Evolutionary conservation across 2,888 invertebrate species (phyloP), one percentile per base, ranked within the genome.

Genomic region (Hydrotaea diabolus): DNA sequence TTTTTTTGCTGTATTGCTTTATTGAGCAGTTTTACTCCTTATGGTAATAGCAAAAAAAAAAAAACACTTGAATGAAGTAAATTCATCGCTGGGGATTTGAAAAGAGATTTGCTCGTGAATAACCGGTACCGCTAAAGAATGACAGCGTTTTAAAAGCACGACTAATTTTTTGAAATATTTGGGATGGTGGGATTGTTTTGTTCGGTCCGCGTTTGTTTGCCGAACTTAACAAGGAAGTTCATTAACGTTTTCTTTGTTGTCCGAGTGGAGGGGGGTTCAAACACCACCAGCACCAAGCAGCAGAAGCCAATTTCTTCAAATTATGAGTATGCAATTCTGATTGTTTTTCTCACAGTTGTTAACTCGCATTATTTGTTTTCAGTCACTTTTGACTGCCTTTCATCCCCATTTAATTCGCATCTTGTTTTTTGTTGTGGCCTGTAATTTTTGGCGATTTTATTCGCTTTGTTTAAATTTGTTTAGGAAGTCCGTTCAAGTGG

Each of bases 191-290:
- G 19, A 21, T 55, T 26, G 53, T 36, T 26, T n/a, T n/a, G n/a
- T n/a, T n/a, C n/a, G n/a, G 19, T 36, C 57, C 43, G 21, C 17
- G 26, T n/a, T n/a, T n/a, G n/a, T n/a, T n/a, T 23, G n/a, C 11
- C 21, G 23, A 69, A 23, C 23, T 55, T 69, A 57, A 77, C 77
- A 77, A 77, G 77, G 77, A 77, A 77, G 77, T 77, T 69, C 19
- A 49, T 53, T 62, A 46, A 49, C 49, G 31, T 31, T 62, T 46
- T 62, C 11, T 62, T 75, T 46, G 31, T 62, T 31, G n/a, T 0
- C 31, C 15, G 13, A 17, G n/a, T n/a, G n/a, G n/a, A n/a, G n/a
- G n/a, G n/a, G n/a, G 31, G 31, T 2, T 31, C 7, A 31, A 4
- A 7, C 2, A 31, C 31, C 31, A 31, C 31, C 31, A 59, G 5